Evolutionary conservation across 2,113 vertebrate genomes (phyloP).

Genomic region (Stegastes partitus): DNA sequence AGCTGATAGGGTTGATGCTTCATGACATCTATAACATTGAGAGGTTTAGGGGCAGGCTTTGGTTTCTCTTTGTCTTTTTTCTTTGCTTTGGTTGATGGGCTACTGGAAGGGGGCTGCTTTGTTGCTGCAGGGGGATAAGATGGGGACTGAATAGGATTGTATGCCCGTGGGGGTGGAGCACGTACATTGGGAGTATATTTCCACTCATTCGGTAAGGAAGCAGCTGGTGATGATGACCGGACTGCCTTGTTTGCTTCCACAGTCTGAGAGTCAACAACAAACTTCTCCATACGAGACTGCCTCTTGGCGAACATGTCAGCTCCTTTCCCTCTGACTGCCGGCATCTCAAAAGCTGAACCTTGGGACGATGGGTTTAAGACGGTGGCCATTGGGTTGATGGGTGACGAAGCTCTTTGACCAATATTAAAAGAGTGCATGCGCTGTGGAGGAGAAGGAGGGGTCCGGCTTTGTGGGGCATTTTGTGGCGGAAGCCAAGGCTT

Average conservation of each 20-base stretch:
- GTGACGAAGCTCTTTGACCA: slow-evolving; percentile 81
- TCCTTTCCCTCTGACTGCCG: slow-evolving; percentile 91
- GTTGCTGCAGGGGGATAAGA: slow-evolving; percentile 91
- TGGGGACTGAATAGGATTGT: slow-evolving; percentile 95
- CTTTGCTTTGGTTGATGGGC: slow-evolving; percentile 79
- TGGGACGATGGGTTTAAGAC: slow-evolving; percentile 74
- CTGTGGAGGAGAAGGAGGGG: slow-evolving; percentile 85
- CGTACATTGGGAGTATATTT: slow-evolving; percentile 95
- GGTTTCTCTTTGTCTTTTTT: slow-evolving; percentile 87
- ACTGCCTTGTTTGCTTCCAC: slow-evolving; percentile 91
- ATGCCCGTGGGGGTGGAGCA: slow-evolving; percentile 93
- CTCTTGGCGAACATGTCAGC: slow-evolving; percentile 97
- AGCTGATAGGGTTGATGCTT: slow-evolving; percentile 98
- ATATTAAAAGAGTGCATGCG: slow-evolving; percentile 82
- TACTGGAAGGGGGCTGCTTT: slow-evolving; percentile 84
- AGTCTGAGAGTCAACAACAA: slow-evolving; percentile 94
- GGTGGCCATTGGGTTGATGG: slow-evolving; percentile 82
- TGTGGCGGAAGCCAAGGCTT: slow-evolving; percentile 84
- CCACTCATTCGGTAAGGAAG: slow-evolving; percentile 93
- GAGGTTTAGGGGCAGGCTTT: slow-evolving; percentile 90
- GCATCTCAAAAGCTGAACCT: slow-evolving; percentile 90
- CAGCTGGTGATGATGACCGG: slow-evolving; percentile 89
- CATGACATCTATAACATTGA: slow-evolving; percentile 96
- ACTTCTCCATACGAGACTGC: slow-evolving; percentile 98
- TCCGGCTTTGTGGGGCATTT: slow-evolving; percentile 70